Conservation (phyloP, 2,888 invertebrate species). For the Tiliacea aurago region DNA sequence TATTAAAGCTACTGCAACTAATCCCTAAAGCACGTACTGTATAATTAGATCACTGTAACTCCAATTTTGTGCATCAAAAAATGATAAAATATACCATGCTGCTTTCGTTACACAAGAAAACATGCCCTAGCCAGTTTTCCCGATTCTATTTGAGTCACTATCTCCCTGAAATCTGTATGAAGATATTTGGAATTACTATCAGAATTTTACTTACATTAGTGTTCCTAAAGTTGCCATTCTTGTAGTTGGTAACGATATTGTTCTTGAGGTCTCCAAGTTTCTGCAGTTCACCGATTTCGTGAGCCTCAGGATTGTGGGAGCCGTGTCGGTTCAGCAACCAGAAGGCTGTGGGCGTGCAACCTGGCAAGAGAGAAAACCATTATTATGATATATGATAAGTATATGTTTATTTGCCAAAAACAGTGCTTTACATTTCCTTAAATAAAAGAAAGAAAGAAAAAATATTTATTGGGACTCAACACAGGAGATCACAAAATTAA, state of each 20-base stretch:
- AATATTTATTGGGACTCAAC: too few species aligned
- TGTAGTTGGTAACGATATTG: conserved; percentile 92
- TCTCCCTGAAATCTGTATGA: neutral
- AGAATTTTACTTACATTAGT: conserved; percentile 81
- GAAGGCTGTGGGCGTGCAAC: conserved; percentile 93
- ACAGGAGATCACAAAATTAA: too few species aligned
- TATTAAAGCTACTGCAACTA: neutral
- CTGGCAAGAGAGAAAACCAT: conserved; percentile 78
- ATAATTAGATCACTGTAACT: neutral
- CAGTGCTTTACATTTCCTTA: too few species aligned
- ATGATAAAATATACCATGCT: neutral
- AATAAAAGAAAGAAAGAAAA: too few species aligned
- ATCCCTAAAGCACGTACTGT: neutral
- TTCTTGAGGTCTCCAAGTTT: conserved; percentile 90
- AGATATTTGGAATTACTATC: neutral
- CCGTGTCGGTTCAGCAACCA: conserved; percentile 94
- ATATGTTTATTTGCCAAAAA: too few species aligned
- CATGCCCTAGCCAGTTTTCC: too few species aligned
- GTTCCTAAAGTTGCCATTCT: conserved; percentile 83
- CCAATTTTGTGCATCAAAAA: neutral
- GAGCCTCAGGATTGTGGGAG: conserved; percentile 91
- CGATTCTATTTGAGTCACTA: neutral
- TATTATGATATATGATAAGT: too few species aligned
- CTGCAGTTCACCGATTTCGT: conserved; percentile 89
- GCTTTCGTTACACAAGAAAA: neutral